Conservation (phyloP, 2,888 invertebrate species). For the Oxytorus armatus region DNA sequence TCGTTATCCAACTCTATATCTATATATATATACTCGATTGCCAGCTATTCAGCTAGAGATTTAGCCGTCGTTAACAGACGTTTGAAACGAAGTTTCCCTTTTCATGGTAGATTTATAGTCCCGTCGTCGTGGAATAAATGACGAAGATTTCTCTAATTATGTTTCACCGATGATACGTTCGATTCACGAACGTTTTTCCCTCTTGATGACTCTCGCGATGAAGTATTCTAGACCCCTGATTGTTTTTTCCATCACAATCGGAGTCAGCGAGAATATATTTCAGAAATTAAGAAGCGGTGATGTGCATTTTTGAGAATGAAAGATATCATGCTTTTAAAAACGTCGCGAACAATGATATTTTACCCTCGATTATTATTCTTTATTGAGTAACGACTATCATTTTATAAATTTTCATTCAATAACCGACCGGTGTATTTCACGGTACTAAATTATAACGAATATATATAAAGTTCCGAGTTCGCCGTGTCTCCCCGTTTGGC, state of each 20-base stretch:
- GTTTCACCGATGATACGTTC: slow-evolving; percentile 67
- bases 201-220: neutral
- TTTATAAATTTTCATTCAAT: no score
- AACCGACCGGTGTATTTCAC: slow-evolving; percentile 23
- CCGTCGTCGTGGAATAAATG: slow-evolving; percentile 69
- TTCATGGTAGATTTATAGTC: slow-evolving; percentile 70
- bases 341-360: slow-evolving; percentile 12
- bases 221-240: neutral
- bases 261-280: no score
- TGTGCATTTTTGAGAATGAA: neutral
- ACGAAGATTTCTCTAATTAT: slow-evolving; percentile 73
- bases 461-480: slow-evolving; percentile 2
- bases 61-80: slow-evolving; percentile 42
- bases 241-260: neutral
- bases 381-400: no score
- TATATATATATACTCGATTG: slow-evolving; percentile 12
- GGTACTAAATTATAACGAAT: slow-evolving; percentile 23
- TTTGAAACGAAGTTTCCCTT: slow-evolving; percentile 65
- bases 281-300: neutral
- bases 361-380: slow-evolving; percentile 11
- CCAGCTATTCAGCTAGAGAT: slow-evolving; percentile 34
- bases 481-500: slow-evolving; percentile 23
- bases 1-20: slow-evolving; percentile 34
- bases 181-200: slow-evolving; percentile 41
- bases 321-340: no score